phyloP scores from a whole-genome alignment of 2,888 invertebrate genomes.

The Coelopa pilipes region DNA sequence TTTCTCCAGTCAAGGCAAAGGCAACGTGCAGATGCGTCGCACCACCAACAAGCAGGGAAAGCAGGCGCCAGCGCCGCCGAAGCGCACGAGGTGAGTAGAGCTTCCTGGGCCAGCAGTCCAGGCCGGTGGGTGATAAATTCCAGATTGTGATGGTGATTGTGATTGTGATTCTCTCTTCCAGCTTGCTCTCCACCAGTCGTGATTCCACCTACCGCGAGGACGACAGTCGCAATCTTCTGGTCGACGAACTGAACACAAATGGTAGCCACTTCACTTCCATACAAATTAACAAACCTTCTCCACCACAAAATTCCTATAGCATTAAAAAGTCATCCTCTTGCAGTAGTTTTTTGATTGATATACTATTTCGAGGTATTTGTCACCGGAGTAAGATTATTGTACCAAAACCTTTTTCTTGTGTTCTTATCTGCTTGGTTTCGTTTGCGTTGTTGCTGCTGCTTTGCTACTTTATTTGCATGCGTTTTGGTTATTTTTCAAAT shows the following conservation, averaged over 20 bases:
- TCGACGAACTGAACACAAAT: constrained; percentile 66
- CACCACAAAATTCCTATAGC: constrained; percentile 52
- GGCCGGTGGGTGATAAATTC: background rate
- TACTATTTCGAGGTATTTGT: constrained; percentile 68
- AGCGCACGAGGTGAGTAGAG: constrained; percentile 82
- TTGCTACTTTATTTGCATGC: constrained; percentile 29
- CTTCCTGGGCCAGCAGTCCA: background rate
- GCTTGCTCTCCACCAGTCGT: constrained; percentile 66
- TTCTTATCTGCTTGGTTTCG: constrained; percentile 31
- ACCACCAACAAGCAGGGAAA: constrained; percentile 90
- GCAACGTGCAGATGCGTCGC: constrained; percentile 84
- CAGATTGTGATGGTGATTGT: background rate
- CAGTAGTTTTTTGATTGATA: constrained; percentile 69
- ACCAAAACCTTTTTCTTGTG: constrained; percentile 35
- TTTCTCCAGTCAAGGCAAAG: constrained; percentile 73
- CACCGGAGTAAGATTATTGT: constrained; percentile 63
- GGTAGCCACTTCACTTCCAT: constrained; percentile 56
- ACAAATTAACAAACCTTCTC: constrained; percentile 37
- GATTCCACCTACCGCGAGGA: constrained; percentile 68
- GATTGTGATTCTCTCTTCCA: constrained; percentile 40
- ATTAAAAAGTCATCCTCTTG: constrained; percentile 68
- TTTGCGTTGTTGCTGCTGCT: constrained; percentile 11
- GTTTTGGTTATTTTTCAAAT: constrained; percentile 38
- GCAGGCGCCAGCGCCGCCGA: constrained; percentile 94
- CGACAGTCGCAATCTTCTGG: constrained; percentile 62